Conservation (phyloP, 2,888 invertebrate species). For the Aphodius sticticus region DNA sequence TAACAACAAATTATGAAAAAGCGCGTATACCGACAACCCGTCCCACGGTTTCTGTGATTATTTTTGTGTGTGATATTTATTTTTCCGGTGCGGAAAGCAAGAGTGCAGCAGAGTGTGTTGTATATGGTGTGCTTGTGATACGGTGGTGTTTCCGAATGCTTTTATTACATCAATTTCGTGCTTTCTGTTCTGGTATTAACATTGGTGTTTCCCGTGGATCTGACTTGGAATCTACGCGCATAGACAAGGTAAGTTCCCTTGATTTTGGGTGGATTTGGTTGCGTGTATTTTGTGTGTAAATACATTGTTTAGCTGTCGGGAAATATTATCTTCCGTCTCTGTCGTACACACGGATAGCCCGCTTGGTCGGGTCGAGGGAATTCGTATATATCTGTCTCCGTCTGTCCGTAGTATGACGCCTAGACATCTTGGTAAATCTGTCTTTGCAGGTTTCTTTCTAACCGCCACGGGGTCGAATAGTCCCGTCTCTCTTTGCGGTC, state of each 20-base stretch:
- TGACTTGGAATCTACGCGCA: neutral
- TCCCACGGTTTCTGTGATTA: constrained; percentile 8
- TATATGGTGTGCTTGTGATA: constrained; percentile 35
- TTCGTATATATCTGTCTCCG: neutral
- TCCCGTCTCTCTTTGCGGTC: constrained; percentile 31
- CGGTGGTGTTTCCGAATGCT: neutral
- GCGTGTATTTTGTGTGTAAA: neutral
- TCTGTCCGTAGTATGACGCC: constrained; percentile 32
- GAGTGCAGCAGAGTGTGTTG: constrained; percentile 33
- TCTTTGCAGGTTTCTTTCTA: constrained; percentile 37
- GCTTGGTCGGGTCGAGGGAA: neutral
- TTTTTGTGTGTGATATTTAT: constrained; percentile 32
- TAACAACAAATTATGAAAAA: constrained; percentile 27
- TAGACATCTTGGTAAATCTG: constrained; percentile 40
- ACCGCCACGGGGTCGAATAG: constrained; percentile 6
- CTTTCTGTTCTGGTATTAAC: neutral
- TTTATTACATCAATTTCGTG: neutral
- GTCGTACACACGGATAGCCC: constrained; percentile 17
- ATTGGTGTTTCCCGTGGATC: neutral
- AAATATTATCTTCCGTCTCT: constrained; percentile 28
- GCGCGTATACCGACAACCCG: neutral
- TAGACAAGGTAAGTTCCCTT: neutral
- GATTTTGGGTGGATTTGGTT: neutral
- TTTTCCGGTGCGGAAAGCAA: constrained; percentile 18
- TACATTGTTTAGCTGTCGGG: neutral